These are phyloP conservation scores for Lepidocyrtinus sp. DNA, from an alignment of 2,888 invertebrate genomes.

Conservation along the genomic window DNA sequence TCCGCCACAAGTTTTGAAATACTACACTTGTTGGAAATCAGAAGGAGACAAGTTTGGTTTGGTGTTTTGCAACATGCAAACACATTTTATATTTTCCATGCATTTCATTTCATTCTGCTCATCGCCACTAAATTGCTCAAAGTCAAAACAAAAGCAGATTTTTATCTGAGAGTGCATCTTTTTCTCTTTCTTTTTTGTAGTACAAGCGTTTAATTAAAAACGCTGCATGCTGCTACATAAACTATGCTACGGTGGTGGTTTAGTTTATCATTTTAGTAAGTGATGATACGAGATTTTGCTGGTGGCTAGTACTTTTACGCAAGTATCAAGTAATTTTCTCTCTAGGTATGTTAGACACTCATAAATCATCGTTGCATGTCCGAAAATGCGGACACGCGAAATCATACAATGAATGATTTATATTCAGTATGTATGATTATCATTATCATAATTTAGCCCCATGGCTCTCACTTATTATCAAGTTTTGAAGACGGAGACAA, in stretches of 20 bases:
- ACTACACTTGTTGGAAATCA: no score
- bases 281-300: neutral
- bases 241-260: slow-evolving; percentile 19
- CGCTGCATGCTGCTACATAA: slow-evolving; percentile 30
- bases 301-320: neutral
- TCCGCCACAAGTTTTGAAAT: no score
- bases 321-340: neutral
- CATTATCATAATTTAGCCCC: slow-evolving; percentile 15
- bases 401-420: slow-evolving; percentile 20
- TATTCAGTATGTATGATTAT: slow-evolving; percentile 23
- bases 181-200: slow-evolving; percentile 18
- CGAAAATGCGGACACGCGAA: slow-evolving; percentile 51
- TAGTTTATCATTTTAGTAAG: neutral
- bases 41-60: no score
- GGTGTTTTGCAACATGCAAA: no score
- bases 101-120: no score
- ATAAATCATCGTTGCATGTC: slow-evolving; percentile 61
- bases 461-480: neutral
- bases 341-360: slow-evolving; percentile 27
- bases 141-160: neutral
- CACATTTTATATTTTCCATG: no score
- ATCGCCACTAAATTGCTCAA: neutral
- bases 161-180: neutral
- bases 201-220: slow-evolving; percentile 57
- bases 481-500: slow-evolving; percentile 25